Evolutionary conservation across 2,797 vertebrate genomes (phyloP), one percentile per base, ranked within the genome.

Genomic region (Thamnophis elegans): DNA sequence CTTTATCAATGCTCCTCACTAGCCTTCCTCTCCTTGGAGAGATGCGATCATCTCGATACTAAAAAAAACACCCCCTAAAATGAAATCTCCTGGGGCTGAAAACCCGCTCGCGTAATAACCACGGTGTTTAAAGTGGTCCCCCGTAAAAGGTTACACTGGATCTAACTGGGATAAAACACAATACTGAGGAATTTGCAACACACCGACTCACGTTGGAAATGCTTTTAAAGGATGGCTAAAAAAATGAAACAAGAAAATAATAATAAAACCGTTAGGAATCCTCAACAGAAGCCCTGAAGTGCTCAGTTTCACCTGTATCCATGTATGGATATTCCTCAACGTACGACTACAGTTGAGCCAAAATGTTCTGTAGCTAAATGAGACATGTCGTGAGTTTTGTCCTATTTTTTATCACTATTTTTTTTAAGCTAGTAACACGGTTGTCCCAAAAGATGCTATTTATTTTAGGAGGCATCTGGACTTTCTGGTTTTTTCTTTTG

Each of bases 131-230:
- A 93, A 92, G 92, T 47, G 59, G 85, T 87, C 22, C 8, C 8
- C 85, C 82, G 56, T 0, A 94, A 96, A 97, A 89, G 95, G 96
- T 96, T 93, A 62, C 92, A 20, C 94, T 96, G 93, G 93, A 95
- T 91, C 94, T 89, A 95, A 93, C 51, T 28, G 56, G 94, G 92
- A 89, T 42, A 90, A 93, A 78, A 90, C 93, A 93, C 91, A 88
- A 59, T 92, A 93, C 95, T 1, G 0, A 60, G 10, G 53, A 89
- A 89, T 65, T 89, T 68, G 32, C 10, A 92, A 58, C 68, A 60
- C 32, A 1, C 91, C 94, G 93, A 20, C 78, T 16, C 42, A 1
- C 13, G 2, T 9, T 73, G 68, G 32, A 73, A 5, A 73, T 9
- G 90, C 89, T 82, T 56, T 14, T 0, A 10, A 25, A 14, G 47